A percentile compares a stretch with the other conserved stretches of the same genome.
These are phyloP conservation scores for Melipona quadrifasciata DNA, from an alignment of 1,140 invertebrate genomes.

Conservation along the genomic window DNA sequence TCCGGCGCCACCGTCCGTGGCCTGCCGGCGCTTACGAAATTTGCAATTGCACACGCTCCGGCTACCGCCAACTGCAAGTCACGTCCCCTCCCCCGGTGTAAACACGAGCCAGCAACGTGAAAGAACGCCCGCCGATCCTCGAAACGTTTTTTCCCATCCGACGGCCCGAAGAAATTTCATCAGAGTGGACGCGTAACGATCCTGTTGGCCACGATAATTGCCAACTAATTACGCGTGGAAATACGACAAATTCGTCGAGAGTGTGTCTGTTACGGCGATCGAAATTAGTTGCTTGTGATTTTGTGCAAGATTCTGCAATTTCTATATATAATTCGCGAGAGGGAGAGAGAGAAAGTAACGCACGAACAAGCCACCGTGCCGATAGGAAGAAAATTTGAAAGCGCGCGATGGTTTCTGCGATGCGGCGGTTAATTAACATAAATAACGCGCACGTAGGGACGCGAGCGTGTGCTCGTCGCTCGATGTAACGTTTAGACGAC, in stretches of 20 bases:
- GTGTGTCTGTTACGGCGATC: not conserved
- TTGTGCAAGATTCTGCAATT: too few relatives aligned
- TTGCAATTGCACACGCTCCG: constrained; percentile 27
- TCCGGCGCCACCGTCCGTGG: constrained; percentile 71
- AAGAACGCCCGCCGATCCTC: not conserved
- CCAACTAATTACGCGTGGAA: too few relatives aligned
- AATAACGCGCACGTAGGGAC: constrained; percentile 41
- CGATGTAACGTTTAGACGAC: constrained; percentile 50
- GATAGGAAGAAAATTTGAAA: too few relatives aligned
- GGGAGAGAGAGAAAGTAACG: too few relatives aligned
- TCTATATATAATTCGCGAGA: too few relatives aligned
- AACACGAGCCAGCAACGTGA: not conserved
- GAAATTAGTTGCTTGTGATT: not conserved
- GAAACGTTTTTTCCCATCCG: not conserved
- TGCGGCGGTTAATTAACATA: constrained; percentile 49
- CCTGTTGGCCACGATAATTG: not conserved
- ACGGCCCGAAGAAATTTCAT: not conserved
- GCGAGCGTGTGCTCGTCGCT: not conserved
- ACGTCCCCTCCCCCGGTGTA: not conserved
- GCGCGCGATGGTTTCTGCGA: constrained; percentile 33
- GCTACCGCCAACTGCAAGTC: not conserved
- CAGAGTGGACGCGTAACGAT: not conserved
- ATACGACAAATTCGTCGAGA: not conserved
- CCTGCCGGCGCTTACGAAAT: constrained; percentile 47
- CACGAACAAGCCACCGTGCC: too few relatives aligned